Evolutionary conservation across 2,797 vertebrate genomes (phyloP).

Genomic region (Cuniculus paca): DNA sequence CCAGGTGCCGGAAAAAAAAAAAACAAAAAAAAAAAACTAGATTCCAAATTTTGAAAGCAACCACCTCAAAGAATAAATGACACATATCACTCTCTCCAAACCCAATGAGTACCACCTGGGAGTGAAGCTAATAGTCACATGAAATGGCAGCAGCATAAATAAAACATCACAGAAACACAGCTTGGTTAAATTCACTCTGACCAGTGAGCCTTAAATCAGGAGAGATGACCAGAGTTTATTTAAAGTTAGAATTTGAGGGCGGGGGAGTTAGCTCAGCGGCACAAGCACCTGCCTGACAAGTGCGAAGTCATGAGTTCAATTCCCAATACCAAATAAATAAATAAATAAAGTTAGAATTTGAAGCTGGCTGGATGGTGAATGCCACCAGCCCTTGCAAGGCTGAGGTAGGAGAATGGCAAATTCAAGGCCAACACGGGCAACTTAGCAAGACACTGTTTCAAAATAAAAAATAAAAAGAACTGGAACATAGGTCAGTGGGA

Average conservation of each 20-base stretch:
- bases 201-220: not conserved
- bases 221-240: not conserved
- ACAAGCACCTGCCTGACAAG: no score
- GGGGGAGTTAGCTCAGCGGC: no score
- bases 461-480: not conserved
- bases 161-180: not conserved
- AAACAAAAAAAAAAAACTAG: no score
- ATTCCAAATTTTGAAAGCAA: conserved; percentile 45
- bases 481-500: not conserved
- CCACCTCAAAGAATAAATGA: not conserved
- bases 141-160: not conserved
- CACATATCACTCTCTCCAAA: not conserved
- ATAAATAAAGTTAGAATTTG: not conserved
- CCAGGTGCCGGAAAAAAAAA: no score
- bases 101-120: not conserved
- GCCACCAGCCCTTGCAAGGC: not conserved
- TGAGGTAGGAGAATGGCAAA: not conserved
- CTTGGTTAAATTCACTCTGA: not conserved
- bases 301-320: no score
- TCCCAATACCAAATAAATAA: no score
- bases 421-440: not conserved
- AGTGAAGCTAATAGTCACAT: not conserved
- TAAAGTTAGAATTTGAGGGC: not conserved
- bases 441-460: not conserved
- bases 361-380: not conserved